A percentile compares a stretch with the other conserved stretches of the same genome.
phyloP scores from a whole-genome alignment of 2,888 invertebrate genomes.

The Pachydiplax longipennis region DNA sequence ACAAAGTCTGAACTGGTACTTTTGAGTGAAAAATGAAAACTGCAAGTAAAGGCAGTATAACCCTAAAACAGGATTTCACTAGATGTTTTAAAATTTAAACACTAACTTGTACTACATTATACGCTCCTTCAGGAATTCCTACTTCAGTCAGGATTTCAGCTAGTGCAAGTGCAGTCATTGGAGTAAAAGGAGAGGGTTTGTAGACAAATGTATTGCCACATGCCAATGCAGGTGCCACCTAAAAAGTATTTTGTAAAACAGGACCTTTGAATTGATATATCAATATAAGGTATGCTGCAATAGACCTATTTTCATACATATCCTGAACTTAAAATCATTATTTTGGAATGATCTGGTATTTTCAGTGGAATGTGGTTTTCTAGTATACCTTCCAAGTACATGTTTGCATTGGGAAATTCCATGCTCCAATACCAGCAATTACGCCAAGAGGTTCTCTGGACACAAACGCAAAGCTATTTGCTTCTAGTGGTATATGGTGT shows the following conservation, averaged over 20 bases:
- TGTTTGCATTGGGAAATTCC: constrained; percentile 66
- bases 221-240: constrained; percentile 59
- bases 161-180: constrained; percentile 63
- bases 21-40: too few species aligned
- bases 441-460: constrained; percentile 64
- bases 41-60: too few species aligned
- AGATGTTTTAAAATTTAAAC: not conserved
- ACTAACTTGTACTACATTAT: constrained; percentile 63
- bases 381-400: constrained; percentile 55
- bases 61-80: too few species aligned
- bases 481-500: constrained; percentile 59
- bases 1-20: too few species aligned
- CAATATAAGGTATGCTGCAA: too few species aligned
- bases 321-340: too few species aligned
- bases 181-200: constrained; percentile 66
- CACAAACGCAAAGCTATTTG: constrained; percentile 62
- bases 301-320: too few species aligned
- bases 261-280: too few species aligned
- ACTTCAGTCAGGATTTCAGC: constrained; percentile 63
- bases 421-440: constrained; percentile 65
- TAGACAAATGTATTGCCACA: constrained; percentile 66
- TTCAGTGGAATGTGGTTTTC: not conserved
- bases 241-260: not conserved
- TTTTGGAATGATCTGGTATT: not conserved
- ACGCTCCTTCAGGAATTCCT: constrained; percentile 63